phyloP scores from a whole-genome alignment of 2,888 invertebrate species.

The Hypomecis punctinalis region DNA sequence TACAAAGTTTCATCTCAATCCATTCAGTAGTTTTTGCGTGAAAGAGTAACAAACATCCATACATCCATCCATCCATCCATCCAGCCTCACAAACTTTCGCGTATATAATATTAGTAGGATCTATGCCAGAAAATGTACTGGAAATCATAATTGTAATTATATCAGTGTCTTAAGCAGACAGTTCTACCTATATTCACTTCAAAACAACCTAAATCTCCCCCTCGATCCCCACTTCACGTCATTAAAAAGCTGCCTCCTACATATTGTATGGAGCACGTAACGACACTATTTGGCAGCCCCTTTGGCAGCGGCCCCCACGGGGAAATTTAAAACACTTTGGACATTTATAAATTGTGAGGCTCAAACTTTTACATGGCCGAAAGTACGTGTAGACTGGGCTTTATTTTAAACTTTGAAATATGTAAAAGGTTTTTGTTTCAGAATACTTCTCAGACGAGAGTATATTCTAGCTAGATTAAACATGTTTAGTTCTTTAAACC shows the following conservation, averaged over 20 bases:
- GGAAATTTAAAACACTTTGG: conserved; percentile 47
- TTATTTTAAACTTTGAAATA: neutral
- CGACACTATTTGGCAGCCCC: conserved; percentile 44
- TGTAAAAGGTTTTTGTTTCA: neutral
- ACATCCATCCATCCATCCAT: too few relatives aligned
- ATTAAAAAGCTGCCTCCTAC: conserved; percentile 41
- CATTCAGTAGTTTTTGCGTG: too few relatives aligned
- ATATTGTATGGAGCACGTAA: conserved; percentile 40
- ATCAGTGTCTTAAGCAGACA: neutral
- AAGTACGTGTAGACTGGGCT: conserved; percentile 9
- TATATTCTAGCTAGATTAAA: too few relatives aligned
- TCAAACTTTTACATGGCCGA: conserved; percentile 42
- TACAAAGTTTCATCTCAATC: too few relatives aligned
- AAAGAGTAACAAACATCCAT: too few relatives aligned
- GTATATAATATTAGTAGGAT: too few relatives aligned
- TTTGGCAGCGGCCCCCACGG: conserved; percentile 42
- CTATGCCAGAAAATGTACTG: too few relatives aligned
- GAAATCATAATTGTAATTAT: too few relatives aligned
- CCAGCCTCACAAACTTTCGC: too few relatives aligned
- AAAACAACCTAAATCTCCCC: conserved; percentile 20
- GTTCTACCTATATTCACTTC: neutral
- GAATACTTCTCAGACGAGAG: too few relatives aligned
- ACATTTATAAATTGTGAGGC: conserved; percentile 44
- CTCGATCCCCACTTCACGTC: conserved; percentile 28
- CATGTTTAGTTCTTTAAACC: too few relatives aligned